These are phyloP conservation scores for Scaptomyza flava DNA, from an alignment of 2,888 invertebrate genomes.

Conservation along the genomic window DNA sequence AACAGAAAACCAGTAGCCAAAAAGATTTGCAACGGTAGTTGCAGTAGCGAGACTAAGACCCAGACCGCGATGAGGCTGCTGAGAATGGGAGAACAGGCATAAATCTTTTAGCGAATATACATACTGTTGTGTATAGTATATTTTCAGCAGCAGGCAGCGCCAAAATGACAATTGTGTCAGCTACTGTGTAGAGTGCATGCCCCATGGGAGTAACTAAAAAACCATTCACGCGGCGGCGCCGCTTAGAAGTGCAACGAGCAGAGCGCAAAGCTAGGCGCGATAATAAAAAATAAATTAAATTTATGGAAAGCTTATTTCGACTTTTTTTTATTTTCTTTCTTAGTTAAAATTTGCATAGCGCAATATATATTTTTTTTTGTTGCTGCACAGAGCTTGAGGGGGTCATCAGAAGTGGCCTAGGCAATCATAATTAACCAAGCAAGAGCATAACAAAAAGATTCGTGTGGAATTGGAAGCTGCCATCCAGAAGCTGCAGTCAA, in stretches of 20 bases:
- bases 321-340: constrained; percentile 7
- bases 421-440: constrained; percentile 63
- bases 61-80: constrained; percentile 3
- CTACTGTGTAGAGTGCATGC: constrained; percentile 77
- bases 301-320: constrained; percentile 55
- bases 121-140: constrained; percentile 11
- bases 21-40: constrained; percentile 40
- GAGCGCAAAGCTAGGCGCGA: constrained; percentile 3
- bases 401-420: constrained; percentile 77
- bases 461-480: constrained; percentile 35
- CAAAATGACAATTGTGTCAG: constrained; percentile 83
- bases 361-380: constrained; percentile 63
- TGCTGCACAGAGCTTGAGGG: constrained; percentile 82
- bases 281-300: constrained; percentile 77
- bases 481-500: constrained; percentile 60
- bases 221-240: constrained; percentile 31
- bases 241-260: constrained; percentile 60
- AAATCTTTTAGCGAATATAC: constrained; percentile 68
- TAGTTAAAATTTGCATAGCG: constrained; percentile 81
- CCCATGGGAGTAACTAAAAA: constrained; percentile 21
- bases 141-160: constrained; percentile 69
- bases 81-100: constrained; percentile 52
- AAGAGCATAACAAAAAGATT: constrained; percentile 46
- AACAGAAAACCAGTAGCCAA: constrained; percentile 71
- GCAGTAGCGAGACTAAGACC: neutral